Evolutionary conservation across 2,797 vertebrate species (phyloP).

Genomic region (Sphenopsis melanotis): DNA sequence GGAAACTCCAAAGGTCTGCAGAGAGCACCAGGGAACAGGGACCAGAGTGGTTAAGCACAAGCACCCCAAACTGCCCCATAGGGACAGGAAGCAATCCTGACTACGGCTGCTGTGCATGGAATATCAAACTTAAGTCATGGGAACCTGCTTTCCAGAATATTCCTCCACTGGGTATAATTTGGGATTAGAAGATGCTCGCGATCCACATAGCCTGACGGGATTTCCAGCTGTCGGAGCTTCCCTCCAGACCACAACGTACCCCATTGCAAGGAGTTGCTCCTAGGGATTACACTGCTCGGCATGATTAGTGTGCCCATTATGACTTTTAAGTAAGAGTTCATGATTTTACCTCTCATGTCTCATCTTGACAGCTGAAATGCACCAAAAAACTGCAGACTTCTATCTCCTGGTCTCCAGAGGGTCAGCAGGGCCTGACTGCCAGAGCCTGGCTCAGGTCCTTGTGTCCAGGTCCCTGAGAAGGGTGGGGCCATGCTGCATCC

Average conservation of each 20-base stretch:
- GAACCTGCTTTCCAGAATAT: not conserved
- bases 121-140: not conserved
- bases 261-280: not conserved
- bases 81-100: not conserved
- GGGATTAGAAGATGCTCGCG: not conserved
- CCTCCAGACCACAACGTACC: not conserved
- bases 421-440: not conserved
- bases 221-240: not conserved
- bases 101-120: not conserved
- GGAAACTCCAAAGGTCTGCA: not conserved
- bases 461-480: not conserved
- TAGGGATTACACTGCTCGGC: accelerated
- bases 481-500: not conserved
- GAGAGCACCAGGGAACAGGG: not conserved
- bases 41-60: not conserved
- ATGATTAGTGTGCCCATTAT: accelerated
- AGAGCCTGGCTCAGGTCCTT: not conserved
- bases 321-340: not conserved
- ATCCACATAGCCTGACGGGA: not conserved
- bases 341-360: not conserved
- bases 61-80: not conserved
- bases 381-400: accelerated
- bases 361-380: not conserved
- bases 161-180: not conserved
- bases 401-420: not conserved